phyloP scores from a whole-genome alignment of 2,113 vertebrate species.

The Piliocolobus tephrosceles region DNA sequence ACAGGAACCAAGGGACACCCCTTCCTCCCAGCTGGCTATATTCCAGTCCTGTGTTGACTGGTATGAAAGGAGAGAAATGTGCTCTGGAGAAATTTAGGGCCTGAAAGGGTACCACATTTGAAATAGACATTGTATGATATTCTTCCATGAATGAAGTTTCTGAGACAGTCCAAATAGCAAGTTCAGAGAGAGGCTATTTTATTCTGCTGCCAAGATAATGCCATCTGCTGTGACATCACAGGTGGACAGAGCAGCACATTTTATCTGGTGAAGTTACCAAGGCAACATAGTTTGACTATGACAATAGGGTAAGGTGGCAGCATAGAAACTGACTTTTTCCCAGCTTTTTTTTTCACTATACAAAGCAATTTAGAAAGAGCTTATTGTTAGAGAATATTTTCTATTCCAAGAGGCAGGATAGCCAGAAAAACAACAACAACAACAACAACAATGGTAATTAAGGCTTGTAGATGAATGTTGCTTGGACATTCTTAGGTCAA shows the following conservation, averaged over 20 bases:
- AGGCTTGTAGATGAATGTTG: background rate
- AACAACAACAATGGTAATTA: background rate
- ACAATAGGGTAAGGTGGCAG: background rate
- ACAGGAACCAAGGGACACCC: background rate
- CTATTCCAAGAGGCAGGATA: background rate
- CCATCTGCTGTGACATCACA: conserved; percentile 54
- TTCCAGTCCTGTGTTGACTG: background rate
- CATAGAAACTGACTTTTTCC: background rate
- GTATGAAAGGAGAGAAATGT: background rate
- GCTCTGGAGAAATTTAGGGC: background rate
- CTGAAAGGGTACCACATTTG: background rate
- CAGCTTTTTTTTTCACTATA: background rate
- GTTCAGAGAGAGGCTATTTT: background rate
- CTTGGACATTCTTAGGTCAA: background rate
- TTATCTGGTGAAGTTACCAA: conserved; percentile 50
- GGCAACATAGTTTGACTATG: background rate
- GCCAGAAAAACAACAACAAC: background rate
- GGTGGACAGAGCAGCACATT: background rate
- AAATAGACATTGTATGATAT: background rate
- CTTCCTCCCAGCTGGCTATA: too few relatives aligned
- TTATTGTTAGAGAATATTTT: background rate
- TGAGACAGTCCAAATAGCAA: background rate
- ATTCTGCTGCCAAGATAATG: conserved; percentile 1
- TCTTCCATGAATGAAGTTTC: background rate
- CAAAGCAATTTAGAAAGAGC: background rate